Evolutionary conservation across 2,113 vertebrate species (phyloP).

Genomic region (Pachypanchax playfairii): DNA sequence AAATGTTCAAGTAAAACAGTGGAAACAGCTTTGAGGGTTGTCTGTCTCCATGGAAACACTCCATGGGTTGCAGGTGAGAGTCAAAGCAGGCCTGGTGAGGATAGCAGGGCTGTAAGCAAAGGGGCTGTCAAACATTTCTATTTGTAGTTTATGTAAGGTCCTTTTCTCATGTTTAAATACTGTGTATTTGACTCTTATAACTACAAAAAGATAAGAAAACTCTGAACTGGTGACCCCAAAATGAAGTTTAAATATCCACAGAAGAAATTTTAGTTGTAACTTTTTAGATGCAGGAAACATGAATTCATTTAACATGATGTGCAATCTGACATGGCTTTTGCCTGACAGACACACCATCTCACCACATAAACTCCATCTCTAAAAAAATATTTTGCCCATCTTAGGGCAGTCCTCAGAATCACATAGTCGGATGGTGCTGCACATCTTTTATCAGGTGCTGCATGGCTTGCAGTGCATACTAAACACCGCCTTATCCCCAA

Average conservation of each 20-base stretch:
- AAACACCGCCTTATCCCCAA: conserved; percentile 54
- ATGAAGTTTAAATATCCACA: no score
- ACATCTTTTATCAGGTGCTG: conserved; percentile 60
- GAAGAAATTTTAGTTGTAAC: neutral
- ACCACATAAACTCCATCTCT: conserved; percentile 11
- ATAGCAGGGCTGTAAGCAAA: conserved; percentile 74
- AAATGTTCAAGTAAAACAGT: conserved; percentile 41
- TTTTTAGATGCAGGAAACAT: neutral
- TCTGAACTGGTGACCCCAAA: no score
- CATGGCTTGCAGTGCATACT: conserved; percentile 65
- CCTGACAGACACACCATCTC: conserved; percentile 4
- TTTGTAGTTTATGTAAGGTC: no score
- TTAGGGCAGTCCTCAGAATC: conserved; percentile 29
- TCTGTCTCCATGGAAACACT: conserved; percentile 85
- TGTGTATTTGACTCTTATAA: no score
- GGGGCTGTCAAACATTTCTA: conserved; percentile 45
- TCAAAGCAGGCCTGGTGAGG: conserved; percentile 60
- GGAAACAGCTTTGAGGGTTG: conserved; percentile 76
- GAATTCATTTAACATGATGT: no score
- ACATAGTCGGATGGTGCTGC: conserved; percentile 37
- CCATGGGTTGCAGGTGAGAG: conserved; percentile 79
- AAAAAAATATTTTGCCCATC: conserved; percentile 29
- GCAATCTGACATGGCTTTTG: neutral
- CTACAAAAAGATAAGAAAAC: neutral
- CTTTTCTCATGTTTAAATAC: no score